phyloP scores from a whole-genome alignment of 2,113 vertebrate species.

The Malurus cyaneus region DNA sequence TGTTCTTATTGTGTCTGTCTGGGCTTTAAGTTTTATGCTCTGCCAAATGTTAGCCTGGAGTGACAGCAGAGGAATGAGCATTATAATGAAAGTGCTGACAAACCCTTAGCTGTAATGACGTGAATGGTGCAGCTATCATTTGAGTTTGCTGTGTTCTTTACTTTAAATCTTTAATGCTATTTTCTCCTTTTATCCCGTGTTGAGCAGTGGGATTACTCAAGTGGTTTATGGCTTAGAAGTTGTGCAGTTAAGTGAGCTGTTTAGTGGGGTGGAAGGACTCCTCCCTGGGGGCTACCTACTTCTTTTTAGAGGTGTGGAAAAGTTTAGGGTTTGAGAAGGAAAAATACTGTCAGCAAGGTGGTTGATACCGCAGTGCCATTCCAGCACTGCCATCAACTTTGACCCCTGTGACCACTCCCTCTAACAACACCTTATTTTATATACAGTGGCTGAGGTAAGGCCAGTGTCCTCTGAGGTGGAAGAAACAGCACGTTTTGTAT shows the following conservation, averaged over 20 bases:
- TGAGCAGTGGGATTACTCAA: slow-evolving; percentile 52
- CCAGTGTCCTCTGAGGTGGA: neutral
- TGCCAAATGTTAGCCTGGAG: slow-evolving; percentile 54
- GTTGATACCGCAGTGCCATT: neutral
- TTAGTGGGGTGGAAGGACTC: neutral
- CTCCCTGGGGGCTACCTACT: neutral
- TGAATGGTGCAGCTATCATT: slow-evolving; percentile 37
- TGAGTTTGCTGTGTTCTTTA: slow-evolving; percentile 47
- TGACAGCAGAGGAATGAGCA: slow-evolving; percentile 60
- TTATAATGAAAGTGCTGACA: slow-evolving; percentile 65
- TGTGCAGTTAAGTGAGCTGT: slow-evolving; percentile 25
- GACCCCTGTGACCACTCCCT: neutral
- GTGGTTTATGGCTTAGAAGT: slow-evolving; percentile 43
- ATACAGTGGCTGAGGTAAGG: neutral
- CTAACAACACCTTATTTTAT: neutral
- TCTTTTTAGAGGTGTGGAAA: slow-evolving; percentile 9
- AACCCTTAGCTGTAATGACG: slow-evolving; percentile 46
- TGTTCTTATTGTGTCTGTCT: slow-evolving; percentile 39
- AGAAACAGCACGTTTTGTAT: neutral
- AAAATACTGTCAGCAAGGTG: neutral
- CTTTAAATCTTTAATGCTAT: slow-evolving; percentile 69
- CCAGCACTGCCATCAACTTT: neutral
- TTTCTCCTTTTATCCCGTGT: slow-evolving; percentile 50
- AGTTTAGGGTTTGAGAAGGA: neutral
- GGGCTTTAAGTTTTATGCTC: slow-evolving; percentile 37